These are phyloP conservation scores for Darevskia nairensis DNA, from an alignment of 2,797 vertebrate genomes.

Conservation along the genomic window DNA sequence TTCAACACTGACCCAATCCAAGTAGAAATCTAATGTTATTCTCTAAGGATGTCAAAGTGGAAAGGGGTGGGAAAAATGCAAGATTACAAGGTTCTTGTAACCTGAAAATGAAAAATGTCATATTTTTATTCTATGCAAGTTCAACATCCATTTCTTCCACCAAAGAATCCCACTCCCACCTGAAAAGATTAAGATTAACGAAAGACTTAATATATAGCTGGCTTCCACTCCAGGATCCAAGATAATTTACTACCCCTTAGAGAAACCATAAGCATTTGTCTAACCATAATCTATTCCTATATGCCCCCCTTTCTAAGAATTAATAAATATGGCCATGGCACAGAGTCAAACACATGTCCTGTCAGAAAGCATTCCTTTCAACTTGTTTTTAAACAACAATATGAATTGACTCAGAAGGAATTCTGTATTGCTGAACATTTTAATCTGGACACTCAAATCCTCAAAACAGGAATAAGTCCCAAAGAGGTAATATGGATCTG, in stretches of 20 bases:
- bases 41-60: background rate
- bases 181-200: background rate
- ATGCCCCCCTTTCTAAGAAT: constrained; percentile 58
- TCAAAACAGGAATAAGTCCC: background rate
- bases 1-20: background rate
- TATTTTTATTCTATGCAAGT: background rate
- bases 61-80: background rate
- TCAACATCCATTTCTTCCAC: background rate
- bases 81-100: background rate
- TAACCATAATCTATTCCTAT: constrained; percentile 46
- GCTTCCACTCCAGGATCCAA: background rate
- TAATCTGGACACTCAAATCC: background rate
- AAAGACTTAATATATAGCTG: background rate
- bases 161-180: background rate
- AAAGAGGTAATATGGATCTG: background rate
- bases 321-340: constrained; percentile 59
- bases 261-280: constrained; percentile 48
- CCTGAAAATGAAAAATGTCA: background rate
- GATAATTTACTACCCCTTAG: constrained; percentile 50
- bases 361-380: constrained; percentile 49
- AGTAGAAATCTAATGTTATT: background rate
- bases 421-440: constrained; percentile 34
- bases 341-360: constrained; percentile 52
- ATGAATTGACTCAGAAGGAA: constrained; percentile 55
- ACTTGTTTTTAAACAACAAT: constrained; percentile 44